Evolutionary conservation across 2,113 vertebrate genomes (phyloP).

Genomic region (Osmerus eperlanus): DNA sequence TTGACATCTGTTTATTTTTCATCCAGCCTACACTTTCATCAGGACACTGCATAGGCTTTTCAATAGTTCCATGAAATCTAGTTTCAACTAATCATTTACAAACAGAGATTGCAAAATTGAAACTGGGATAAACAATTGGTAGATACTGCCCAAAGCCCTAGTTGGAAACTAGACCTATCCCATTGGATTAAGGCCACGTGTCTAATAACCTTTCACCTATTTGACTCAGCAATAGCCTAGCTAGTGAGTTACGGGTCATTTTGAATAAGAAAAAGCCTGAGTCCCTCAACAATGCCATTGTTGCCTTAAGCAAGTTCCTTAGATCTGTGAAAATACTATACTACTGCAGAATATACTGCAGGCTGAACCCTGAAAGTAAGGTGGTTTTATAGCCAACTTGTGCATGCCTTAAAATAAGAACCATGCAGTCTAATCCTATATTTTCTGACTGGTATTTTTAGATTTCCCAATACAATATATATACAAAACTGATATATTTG

Average conservation of each 20-base stretch:
- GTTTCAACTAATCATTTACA: not conserved
- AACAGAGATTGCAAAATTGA: not conserved
- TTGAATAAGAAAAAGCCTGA: not conserved
- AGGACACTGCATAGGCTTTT: not conserved
- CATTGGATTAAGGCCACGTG: not conserved
- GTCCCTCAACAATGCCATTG: not conserved
- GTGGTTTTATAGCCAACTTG: not conserved
- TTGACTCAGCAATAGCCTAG: slow-evolving; percentile 1
- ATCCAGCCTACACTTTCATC: not conserved
- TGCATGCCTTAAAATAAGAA: not conserved
- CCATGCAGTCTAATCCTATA: not conserved
- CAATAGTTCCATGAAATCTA: not conserved
- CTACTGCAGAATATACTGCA: not conserved
- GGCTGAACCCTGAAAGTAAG: not conserved
- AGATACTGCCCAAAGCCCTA: not conserved
- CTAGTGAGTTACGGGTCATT: not conserved
- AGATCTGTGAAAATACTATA: not conserved
- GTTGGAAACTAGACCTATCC: not conserved
- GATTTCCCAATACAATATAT: too few relatives aligned
- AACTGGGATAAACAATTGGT: not conserved
- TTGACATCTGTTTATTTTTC: not conserved
- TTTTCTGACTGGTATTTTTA: not conserved
- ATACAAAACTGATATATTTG: too few relatives aligned
- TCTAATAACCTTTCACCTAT: slow-evolving; percentile 3
- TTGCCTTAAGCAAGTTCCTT: not conserved